Conservation (phyloP, 2,888 invertebrate species). For the Salpingus planirostris region DNA sequence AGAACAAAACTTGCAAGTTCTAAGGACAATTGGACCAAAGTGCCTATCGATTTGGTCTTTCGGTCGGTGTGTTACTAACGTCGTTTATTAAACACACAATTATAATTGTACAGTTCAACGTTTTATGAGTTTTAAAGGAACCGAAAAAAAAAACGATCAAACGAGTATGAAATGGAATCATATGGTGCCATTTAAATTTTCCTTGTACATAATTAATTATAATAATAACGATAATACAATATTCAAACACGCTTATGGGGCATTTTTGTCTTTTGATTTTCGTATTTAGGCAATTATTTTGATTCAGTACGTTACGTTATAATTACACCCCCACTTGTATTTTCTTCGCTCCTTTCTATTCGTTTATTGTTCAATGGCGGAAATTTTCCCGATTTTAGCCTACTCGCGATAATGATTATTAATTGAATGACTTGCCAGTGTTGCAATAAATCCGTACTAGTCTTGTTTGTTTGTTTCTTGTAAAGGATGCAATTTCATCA, state of each 20-base stretch:
- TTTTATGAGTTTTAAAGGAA: background rate
- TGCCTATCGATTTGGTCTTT: conserved; percentile 35
- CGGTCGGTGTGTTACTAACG: background rate
- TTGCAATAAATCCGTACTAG: conserved; percentile 21
- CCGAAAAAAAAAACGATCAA: conserved; percentile 1
- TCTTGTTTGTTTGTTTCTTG: conserved; percentile 10
- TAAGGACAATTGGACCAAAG: conserved; percentile 35
- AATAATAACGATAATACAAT: no score
- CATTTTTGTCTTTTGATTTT: conserved; percentile 27
- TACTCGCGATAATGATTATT: conserved; percentile 12
- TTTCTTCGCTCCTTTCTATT: conserved; percentile 21
- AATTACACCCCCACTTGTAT: conserved; percentile 24
- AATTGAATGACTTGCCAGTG: conserved; percentile 6
- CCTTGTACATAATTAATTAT: conserved; percentile 29
- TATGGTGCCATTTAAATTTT: conserved; percentile 33
- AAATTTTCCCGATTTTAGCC: no score
- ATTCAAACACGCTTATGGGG: conserved; percentile 28
- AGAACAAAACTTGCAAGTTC: no score
- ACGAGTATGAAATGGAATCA: conserved; percentile 32
- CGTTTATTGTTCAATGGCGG: conserved; percentile 22
- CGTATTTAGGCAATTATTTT: conserved; percentile 20
- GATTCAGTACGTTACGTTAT: conserved; percentile 2
- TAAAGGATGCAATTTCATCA: conserved; percentile 11
- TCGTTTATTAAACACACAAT: background rate
- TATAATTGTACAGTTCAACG: background rate